Evolutionary conservation across 1,140 invertebrate species (phyloP), one percentile per base, ranked within the genome.

Genomic region (Saccostrea cuccullata): DNA sequence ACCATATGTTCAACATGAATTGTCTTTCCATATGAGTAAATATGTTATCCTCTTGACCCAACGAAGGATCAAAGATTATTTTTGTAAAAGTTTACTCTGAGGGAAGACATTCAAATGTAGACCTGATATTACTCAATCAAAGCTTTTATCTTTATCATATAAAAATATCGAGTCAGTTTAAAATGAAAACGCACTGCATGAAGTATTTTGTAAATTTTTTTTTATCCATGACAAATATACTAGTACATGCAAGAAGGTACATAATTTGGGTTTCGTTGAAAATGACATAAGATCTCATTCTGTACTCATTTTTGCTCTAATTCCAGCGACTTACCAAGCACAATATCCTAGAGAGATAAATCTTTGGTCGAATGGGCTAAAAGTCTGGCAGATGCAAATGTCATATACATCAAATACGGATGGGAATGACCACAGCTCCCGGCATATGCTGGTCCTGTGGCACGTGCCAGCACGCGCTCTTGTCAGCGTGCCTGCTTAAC

Each of bases 381-480:
- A 64, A 36, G 70, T 77, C 70, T 26, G 30, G 70, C 70, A 77
- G 70, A 77, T 77, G 70, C 70, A 77, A 30, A 77, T 30, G n/a
- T 64, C 58, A 64, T 47, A 47, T 47, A 47, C 47, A 47, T 6
- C 58, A 20, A 64, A 64, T 20, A 20, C n/a, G 58, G 70, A 77
- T 36, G 9, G 70, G 9, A 77, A 77, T 77, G 70, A 77, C 70
- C 70, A 77, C 26, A 30, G 70, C 70, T 77, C 30, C 70, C 70
- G 30, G 70, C 70, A 77, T 77, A 77, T 77, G 70, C 26, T 77
- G 70, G 70, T 77, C 70, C 70, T 77, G 23, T 77, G 70, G 70
- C 70, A 77, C 26, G 70, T 77, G 70, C 70, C 23, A 77, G 70
- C 70, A 77, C 70, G 70, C 30, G 70, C 70, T 77, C 26, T 77